Evolutionary conservation across 2,797 vertebrate species (phyloP), one percentile per base, ranked within the genome.

Genomic region (Holocentrus rufus): DNA sequence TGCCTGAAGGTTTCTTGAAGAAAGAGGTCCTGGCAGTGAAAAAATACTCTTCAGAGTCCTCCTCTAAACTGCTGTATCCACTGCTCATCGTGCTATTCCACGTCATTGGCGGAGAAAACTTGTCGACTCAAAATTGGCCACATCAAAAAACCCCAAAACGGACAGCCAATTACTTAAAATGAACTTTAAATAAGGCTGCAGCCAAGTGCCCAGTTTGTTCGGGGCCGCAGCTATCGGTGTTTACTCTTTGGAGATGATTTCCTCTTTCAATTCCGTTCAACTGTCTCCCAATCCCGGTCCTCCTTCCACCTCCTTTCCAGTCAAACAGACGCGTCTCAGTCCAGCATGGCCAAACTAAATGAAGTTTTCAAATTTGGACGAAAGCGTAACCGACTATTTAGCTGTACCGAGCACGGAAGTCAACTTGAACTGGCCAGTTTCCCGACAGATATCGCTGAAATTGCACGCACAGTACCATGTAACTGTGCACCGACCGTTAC

Each of bases 21-120:
- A 98, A 97, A 60, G 97, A 99, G 65, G 97, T 98, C 88, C 97
- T 95, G 79, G 97, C 97, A 27, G 97, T 99, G 93, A 99, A 98
- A 86, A 97, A 98, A 89, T 96, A 98, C 87, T 98, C 97, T 81
- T 97, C 96, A 73, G 95, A 95, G 92, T 97, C 96, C 68, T 98
- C 97, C 93, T 98, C 97, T 92, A 97, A 92, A 88, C 97, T 98
- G 80, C 97, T 98, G 95, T 98, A 99, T 54, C 97, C 97, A 90
- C 97, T 98, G 93, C 97, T 98, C 97, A 99, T 98, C 86, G 95
- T 97, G 97, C 97, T 95, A 74, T 85, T 95, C 95, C 96, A 96
- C 92, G 94, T 94, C 96, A 94, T 96, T 94, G 88, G 90, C 86
- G 80, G 84, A 52, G 64, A 80, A 87, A 87, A 85, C 76, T 67